Evolutionary conservation across 2,113 vertebrate genomes (phyloP), one percentile per base, ranked within the genome.

Genomic region (Leuciscus idus): DNA sequence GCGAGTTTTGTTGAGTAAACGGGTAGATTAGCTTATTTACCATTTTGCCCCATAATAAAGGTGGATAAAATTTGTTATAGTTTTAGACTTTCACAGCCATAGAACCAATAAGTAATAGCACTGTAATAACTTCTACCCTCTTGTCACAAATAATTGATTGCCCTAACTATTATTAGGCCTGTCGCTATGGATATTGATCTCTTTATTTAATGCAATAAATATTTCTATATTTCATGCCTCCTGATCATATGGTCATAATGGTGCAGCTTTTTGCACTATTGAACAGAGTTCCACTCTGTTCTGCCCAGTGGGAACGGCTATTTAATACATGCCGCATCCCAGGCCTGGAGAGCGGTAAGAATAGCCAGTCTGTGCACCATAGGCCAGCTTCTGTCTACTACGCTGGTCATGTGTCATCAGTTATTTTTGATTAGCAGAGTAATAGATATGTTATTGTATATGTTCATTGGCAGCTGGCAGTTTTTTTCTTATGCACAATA

Each of bases 281-380:
- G 64, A 97, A 97, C 93, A 96, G 96, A 43, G 92, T 99, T 89
- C 98, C 98, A 1, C 96, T 99, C 91, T 99, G 98, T 92, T 99
- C 98, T 7, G 96, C 97, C 89, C 98, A 99, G 93, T 99, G 97
- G 96, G 98, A 99, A 90, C 94, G 97, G 68, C 96, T 98, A 96
- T 99, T 98, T 94, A 99, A 99, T 87, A 97, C 97, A 23, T 96
- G 95, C 79, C 96, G 97, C 64, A 86, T 97, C 89, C 98, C 98
- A 0, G 97, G 97, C 89, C 93, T 95, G 90, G 97, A 99, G 86
- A 95, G 97, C 92, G 98, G 98, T 99, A 96, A 95, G 94, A 94
- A 73, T 88, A 93, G 92, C 33, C 70, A 70, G 50, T 82, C 64
- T 78, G 74, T 28, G 28, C 59, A 17, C 5, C 50, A 72, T 50